Base-by-base conservation (phyloP, 2,888 invertebrate species). In the Asteroscopus sphinx region DNA sequence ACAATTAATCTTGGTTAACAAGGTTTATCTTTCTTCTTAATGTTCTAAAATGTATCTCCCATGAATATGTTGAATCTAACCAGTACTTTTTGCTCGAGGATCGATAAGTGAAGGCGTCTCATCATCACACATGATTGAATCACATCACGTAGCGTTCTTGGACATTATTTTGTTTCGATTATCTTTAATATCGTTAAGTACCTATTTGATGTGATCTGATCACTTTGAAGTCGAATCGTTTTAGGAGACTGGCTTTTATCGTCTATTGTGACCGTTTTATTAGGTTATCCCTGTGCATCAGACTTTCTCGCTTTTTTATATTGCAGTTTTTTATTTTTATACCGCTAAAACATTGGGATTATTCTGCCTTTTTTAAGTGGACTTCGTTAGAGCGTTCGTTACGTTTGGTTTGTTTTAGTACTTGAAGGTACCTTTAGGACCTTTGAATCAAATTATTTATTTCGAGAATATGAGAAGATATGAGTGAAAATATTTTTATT, bases 1-100 rank as follows among this genome's bases (percentile, higher is more conserved):
- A 42, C 21, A 40, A 53, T 66, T 59, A 45, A 59, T 64, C 59
- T 59, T 59, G 17, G 32, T 36, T 59, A 16, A 36, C 42, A 44
- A 41, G 41, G 37, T 39, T 36, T 45, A 35, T 41, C 39, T 39
- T 52, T 52, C 5, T 7, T 21, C 40, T 25, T 46, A 17, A 16
- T 48, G 65, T 35, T 57, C 5, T 11, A 11, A 17, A 37, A 37
- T 11, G 17, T 9, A 11, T 21, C 11, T 37, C 16, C 17, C n/a
- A 37, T 2, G 15, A n/a, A 36, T n/a, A 17, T 5, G 17, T 37
- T n/a, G 11, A n/a, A n/a, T 17, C 17, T 3, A 2, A 4, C 17
- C 17, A 17, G 1, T 2, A 7, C 8, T 11, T 5, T n/a, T 1
- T 16, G 4, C 11, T 17, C 17, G 1, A 7, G 17, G 3, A 12